Base-by-base conservation (phyloP, 2,888 invertebrate genomes). In the Eledona agricola region DNA sequence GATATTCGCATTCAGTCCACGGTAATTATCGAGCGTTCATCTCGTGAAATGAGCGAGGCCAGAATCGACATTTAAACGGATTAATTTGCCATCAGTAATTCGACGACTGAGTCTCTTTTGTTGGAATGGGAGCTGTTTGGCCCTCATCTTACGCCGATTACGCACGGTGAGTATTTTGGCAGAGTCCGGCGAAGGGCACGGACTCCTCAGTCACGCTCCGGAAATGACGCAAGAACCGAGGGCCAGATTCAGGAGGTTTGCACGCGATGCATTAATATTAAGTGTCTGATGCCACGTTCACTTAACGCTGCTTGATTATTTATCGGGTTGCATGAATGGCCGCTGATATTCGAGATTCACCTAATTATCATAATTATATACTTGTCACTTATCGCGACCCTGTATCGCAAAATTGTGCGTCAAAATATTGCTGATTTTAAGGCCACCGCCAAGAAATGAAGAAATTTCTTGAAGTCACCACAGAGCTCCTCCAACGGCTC, bases 231-330 rank as follows among this genome's bases (percentile, higher is more conserved):
- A 60, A 60, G 51, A 58, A 51, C 51, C 57, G 53, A 59, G 59
- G 61, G 62, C 56, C 58, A 62, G 63, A 66, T 64, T 60, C 58
- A 59, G 59, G 54, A 55, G 54, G 34, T 59, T 51, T 58, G 62
- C 66, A 66, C 65, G 64, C 64, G 57, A 64, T 61, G 56, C 62
- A 62, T 62, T 64, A 55, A 63, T 62, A 64, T 62, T 65, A 65
- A 64, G 57, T 58, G 63, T 60, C 55, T 50, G 61, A 51, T 58
- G 59, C 55, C 58, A 62, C 57, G 60, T 63, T 63, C 62, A 62
- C 59, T 62, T 63, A 59, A 57, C 60, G 51, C 55, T 51, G 38
- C 46, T 51, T 57, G 34, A 57, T 62, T 59, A 62, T 63, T 61
- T 63, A 57, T 59, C 52, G 51, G 15, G 32, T 12, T 26, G 11